These are phyloP conservation scores for Heterochromis multidens DNA, from an alignment of 2,113 vertebrate species.

Conservation along the genomic window DNA sequence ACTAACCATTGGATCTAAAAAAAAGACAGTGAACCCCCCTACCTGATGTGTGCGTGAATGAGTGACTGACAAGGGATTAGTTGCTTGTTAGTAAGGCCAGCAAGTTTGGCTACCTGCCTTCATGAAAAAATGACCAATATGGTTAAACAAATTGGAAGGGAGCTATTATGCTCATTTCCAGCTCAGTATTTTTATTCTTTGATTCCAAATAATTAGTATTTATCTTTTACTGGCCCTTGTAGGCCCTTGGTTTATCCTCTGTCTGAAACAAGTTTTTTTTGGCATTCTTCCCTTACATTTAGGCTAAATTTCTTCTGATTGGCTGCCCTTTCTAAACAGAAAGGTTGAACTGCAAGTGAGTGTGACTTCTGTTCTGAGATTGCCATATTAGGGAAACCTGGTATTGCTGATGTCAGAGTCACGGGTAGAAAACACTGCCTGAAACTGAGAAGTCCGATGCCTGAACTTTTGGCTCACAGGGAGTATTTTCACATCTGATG, in stretches of 20 bases:
- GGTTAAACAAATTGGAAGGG: too few species aligned
- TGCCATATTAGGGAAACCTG: background rate
- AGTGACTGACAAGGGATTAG: background rate
- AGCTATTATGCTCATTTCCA: rapidly evolving
- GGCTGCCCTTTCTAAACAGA: background rate
- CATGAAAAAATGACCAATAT: rapidly evolving
- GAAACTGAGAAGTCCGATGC: too few species aligned
- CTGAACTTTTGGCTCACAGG: too few species aligned
- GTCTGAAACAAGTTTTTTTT: background rate
- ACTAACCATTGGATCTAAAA: background rate
- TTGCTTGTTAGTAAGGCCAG: background rate
- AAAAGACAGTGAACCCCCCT: background rate
- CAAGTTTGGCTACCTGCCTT: rapidly evolving
- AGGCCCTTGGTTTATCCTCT: rapidly evolving
- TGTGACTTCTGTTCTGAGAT: background rate
- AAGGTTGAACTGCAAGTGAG: background rate
- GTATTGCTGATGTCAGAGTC: background rate
- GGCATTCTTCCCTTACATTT: too few species aligned
- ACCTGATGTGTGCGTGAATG: background rate
- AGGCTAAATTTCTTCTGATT: rapidly evolving
- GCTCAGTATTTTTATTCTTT: background rate
- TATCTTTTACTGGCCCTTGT: background rate
- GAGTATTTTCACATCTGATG: background rate
- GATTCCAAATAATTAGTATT: rapidly evolving
- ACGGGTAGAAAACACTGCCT: background rate